Evolutionary conservation across 1,140 invertebrate genomes (phyloP).

Genomic region (Megalonaias nervosa): DNA sequence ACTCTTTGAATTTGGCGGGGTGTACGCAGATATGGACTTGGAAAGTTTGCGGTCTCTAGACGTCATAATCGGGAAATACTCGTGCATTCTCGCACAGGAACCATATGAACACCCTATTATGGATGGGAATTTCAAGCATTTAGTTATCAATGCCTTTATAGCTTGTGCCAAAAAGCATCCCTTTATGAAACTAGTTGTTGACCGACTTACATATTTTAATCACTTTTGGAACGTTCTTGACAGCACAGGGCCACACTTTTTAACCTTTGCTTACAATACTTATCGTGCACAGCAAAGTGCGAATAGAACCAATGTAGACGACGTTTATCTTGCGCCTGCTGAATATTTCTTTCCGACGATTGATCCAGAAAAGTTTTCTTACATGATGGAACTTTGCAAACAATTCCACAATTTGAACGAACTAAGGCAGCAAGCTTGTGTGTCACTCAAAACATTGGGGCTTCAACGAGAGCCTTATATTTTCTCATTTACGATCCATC

Average conservation of each 20-base stretch:
- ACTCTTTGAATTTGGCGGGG: slow-evolving; percentile 58
- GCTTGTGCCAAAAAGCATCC: slow-evolving; percentile 54
- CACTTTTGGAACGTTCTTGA: slow-evolving; percentile 60
- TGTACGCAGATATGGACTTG: slow-evolving; percentile 64
- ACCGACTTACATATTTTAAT: slow-evolving; percentile 46
- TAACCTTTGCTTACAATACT: slow-evolving; percentile 45
- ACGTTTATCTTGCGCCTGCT: slow-evolving; percentile 49
- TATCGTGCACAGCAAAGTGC: slow-evolving; percentile 28
- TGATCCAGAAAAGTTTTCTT: slow-evolving; percentile 48
- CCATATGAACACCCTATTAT: slow-evolving; percentile 59
- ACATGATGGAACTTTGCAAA: slow-evolving; percentile 39
- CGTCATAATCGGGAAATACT: slow-evolving; percentile 46
- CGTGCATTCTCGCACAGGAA: slow-evolving; percentile 60
- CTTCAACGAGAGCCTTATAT: slow-evolving; percentile 25
- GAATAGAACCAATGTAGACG: slow-evolving; percentile 12
- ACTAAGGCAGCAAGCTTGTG: slow-evolving; percentile 46
- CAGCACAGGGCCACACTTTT: slow-evolving; percentile 61
- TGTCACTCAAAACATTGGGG: slow-evolving; percentile 42
- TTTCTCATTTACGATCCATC: slow-evolving; percentile 56
- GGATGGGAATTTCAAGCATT: slow-evolving; percentile 52
- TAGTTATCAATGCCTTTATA: slow-evolving; percentile 63
- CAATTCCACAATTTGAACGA: slow-evolving; percentile 33
- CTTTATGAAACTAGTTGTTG: slow-evolving; percentile 52
- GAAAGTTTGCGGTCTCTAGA: slow-evolving; percentile 55
- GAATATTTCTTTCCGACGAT: slow-evolving; percentile 59